Evolutionary conservation across 2,113 vertebrate genomes (phyloP), one percentile per base, ranked within the genome.

Genomic region (Hepsetus odoe): DNA sequence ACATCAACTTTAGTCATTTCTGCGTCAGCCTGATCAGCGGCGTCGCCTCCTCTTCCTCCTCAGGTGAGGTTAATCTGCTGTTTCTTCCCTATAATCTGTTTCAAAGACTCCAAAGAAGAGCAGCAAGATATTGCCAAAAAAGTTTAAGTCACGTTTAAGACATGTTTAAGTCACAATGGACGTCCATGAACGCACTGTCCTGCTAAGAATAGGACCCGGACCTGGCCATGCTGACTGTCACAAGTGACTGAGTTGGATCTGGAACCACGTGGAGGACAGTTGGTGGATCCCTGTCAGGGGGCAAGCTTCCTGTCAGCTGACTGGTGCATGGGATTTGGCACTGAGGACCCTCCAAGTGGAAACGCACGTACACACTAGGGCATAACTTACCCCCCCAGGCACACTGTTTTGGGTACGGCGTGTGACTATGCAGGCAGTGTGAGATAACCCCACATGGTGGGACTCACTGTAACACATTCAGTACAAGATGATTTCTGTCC

Each of bases 381-480:
- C 72, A 46, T 14, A 7, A 4, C n/a, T 7, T 9, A 1, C 13
- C 44, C 9, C 22, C 7, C 24, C 53, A 61, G 72, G 72, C 72
- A 74, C 72, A 74, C 72, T 74, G 72, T 62, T 58, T 42, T 62
- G 72, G 72, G 72, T 44, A 74, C 59, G 30, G 44, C 35, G 42
- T 74, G 72, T 74, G 72, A 74, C 72, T 35, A 61, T 64, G 68
- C 30, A 65, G n/a, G 7, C 33, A 65, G 61, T 16, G 22, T n/a
- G 32, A 22, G 61, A 65, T 65, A 33, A 38, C 18, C 2, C 22
- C 7, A 38, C 12, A 18, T 26, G 6, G 18, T 49, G 16, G 4
- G 4, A 4, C 35, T 5, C 35, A 38, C 35, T n/a, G n/a, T n/a
- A n/a, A n/a, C n/a, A n/a, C n/a, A n/a, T n/a, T n/a, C n/a, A n/a